A percentile compares a stretch with the other conserved stretches of the same genome.
Conservation (phyloP, 2,113 vertebrate species). For the Choloepus hoffmanni region DNA sequence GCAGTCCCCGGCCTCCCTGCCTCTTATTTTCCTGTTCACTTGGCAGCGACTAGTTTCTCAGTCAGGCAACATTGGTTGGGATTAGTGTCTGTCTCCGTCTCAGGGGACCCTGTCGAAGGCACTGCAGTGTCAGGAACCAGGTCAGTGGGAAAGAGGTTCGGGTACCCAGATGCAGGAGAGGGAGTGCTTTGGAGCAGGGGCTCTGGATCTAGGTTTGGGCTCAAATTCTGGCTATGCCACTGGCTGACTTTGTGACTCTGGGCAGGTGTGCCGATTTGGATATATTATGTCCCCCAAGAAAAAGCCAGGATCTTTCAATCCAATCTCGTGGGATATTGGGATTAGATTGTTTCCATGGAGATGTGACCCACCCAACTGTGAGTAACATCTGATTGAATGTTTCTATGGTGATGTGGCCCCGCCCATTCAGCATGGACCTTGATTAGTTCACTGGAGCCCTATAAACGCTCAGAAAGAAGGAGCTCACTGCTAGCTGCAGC, state of each 20-base stretch:
- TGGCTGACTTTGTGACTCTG: neutral
- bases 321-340: too few relatives aligned
- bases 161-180: neutral
- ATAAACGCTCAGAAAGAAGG: too few relatives aligned
- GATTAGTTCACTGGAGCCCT: too few relatives aligned
- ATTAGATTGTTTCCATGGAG: too few relatives aligned
- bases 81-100: neutral
- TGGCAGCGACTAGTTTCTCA: neutral
- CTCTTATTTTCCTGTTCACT: neutral
- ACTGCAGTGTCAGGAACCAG: neutral
- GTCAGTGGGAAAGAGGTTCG: neutral
- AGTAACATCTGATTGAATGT: too few relatives aligned
- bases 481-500: too few relatives aligned
- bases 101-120: neutral
- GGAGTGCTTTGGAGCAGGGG: neutral
- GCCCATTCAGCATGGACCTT: too few relatives aligned
- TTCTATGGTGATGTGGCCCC: too few relatives aligned
- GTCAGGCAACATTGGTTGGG: neutral
- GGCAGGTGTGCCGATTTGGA: neutral
- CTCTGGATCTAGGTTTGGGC: neutral
- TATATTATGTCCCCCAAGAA: too few relatives aligned
- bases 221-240: neutral
- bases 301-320: too few relatives aligned
- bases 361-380: too few relatives aligned
- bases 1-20: neutral